A percentile compares a stretch with the other conserved stretches of the same genome.
Conservation (phyloP, 2,888 invertebrate genomes). For the Euzetes globulus region DNA sequence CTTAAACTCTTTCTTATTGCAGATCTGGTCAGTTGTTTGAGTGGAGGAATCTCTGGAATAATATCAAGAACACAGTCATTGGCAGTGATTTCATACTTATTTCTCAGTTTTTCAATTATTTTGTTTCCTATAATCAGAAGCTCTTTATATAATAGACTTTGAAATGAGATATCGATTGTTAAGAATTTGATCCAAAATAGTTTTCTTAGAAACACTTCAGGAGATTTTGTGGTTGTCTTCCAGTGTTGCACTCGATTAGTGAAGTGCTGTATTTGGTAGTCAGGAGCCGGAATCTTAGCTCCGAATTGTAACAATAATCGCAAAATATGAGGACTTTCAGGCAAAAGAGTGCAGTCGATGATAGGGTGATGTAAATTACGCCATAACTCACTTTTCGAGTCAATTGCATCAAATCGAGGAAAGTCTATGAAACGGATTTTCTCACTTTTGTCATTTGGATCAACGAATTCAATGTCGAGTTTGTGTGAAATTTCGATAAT, state of each 20-base stretch:
- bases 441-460: neutral
- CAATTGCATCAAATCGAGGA: conserved; percentile 20
- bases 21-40: conserved; percentile 5
- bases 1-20: neutral
- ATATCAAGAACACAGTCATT: neutral
- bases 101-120: neutral
- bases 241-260: neutral
- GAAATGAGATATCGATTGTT: neutral
- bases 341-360: neutral
- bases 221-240: neutral
- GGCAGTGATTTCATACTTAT: neutral
- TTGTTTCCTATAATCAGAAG: neutral
- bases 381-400: conserved; percentile 14
- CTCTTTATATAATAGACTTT: neutral
- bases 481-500: neutral
- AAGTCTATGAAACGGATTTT: conserved; percentile 17
- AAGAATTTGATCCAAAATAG: conserved; percentile 15
- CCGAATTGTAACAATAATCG: conserved; percentile 6
- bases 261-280: neutral
- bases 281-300: neutral
- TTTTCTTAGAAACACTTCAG: neutral
- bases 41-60: neutral
- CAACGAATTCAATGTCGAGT: neutral
- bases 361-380: neutral
- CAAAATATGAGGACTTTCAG: neutral